A percentile compares a stretch with the other conserved stretches of the same genome.
Evolutionary conservation across 2,113 vertebrate genomes (phyloP).

Genomic region (Oreochromis niloticus): DNA sequence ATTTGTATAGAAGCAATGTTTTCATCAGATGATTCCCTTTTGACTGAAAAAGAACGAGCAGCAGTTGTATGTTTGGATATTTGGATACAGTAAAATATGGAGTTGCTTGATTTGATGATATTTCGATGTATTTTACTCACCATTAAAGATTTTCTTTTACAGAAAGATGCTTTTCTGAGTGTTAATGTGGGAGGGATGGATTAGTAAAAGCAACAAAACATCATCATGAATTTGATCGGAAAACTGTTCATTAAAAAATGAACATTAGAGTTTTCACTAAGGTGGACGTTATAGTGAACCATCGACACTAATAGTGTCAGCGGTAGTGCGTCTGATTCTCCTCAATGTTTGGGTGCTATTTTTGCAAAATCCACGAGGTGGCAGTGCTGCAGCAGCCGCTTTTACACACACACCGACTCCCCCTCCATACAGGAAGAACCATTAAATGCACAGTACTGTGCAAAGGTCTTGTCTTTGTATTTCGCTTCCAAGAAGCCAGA

Average conservation of each 20-base stretch:
- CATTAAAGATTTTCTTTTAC: not conserved
- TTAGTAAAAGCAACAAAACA: not conserved
- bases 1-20: constrained; percentile 41
- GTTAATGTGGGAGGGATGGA: not conserved
- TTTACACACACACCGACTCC: not conserved
- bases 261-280: not conserved
- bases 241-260: not conserved
- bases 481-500: not conserved
- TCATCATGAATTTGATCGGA: not conserved
- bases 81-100: not conserved
- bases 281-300: not conserved
- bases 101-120: not conserved
- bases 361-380: not conserved
- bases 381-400: not conserved
- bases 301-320: not conserved
- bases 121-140: not conserved
- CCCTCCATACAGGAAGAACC: not conserved
- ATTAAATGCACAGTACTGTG: not conserved
- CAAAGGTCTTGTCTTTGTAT: not conserved
- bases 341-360: not conserved
- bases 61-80: not conserved
- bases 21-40: not conserved
- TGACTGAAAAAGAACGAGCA: not conserved
- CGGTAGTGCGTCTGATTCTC: not conserved
- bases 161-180: not conserved